Percentiles rank a stretch among this genome's conserved stretches.
Conservation (phyloP, 2,888 invertebrate species). For the Dicyrtomina minuta region DNA sequence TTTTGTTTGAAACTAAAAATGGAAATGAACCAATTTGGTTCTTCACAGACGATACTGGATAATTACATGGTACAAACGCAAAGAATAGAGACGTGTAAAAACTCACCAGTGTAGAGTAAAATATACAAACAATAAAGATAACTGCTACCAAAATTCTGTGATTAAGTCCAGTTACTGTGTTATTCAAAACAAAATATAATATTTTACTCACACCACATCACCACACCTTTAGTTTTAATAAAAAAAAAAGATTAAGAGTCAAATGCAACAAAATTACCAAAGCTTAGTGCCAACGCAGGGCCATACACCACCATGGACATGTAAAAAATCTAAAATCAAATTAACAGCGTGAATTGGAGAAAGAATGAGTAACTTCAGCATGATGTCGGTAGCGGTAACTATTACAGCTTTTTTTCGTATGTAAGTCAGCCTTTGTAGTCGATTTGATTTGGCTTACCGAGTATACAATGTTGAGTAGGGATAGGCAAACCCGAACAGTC, state of each 20-base stretch:
- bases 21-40: too few relatives aligned
- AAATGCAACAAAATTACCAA: conserved; percentile 13
- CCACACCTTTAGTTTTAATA: not conserved
- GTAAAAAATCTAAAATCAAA: conserved; percentile 33
- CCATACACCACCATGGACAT: conserved; percentile 38
- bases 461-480: conserved; percentile 46
- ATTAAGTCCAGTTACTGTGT: conserved; percentile 51
- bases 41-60: too few relatives aligned
- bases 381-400: not conserved
- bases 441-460: conserved; percentile 36
- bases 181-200: not conserved
- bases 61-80: too few relatives aligned
- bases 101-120: conserved; percentile 50
- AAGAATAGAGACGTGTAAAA: too few relatives aligned
- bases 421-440: too few relatives aligned
- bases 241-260: too few relatives aligned
- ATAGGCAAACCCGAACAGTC: conserved; percentile 36
- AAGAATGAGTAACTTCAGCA: too few relatives aligned
- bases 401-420: not conserved
- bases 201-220: not conserved
- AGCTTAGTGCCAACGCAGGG: conserved; percentile 34
- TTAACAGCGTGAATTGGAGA: not conserved
- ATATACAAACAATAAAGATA: conserved; percentile 51
- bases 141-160: conserved; percentile 45
- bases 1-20: too few relatives aligned